Evolutionary conservation across 2,888 invertebrate species (phyloP).

Genomic region (Pterostichus madidus): DNA sequence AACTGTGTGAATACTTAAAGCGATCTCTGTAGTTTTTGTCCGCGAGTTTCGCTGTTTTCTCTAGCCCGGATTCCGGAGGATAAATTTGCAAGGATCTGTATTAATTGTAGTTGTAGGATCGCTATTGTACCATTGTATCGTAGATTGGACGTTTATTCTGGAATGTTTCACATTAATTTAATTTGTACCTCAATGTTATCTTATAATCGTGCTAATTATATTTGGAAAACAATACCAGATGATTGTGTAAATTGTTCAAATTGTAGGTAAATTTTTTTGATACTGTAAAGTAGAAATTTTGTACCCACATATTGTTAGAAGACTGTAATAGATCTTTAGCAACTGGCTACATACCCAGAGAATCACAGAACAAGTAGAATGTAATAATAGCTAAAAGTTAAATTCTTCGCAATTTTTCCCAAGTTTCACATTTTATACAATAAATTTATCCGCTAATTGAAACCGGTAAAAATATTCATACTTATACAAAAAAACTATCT

Average conservation of each 20-base stretch:
- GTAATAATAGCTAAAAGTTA: too few relatives aligned
- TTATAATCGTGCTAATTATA: constrained; percentile 38
- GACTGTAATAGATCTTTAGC: not conserved
- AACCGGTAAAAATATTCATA: too few relatives aligned
- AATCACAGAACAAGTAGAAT: too few relatives aligned
- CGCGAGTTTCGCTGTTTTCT: constrained; percentile 2
- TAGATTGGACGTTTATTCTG: constrained; percentile 6
- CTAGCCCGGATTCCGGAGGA: not conserved
- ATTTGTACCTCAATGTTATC: constrained; percentile 44
- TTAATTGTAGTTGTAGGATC: constrained; percentile 23
- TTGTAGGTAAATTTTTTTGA: not conserved
- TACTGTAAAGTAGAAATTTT: not conserved
- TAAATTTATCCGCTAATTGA: too few relatives aligned
- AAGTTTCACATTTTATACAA: too few relatives aligned
- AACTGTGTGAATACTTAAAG: constrained; percentile 41
- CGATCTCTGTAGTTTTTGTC: constrained; percentile 5
- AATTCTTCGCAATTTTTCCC: too few relatives aligned
- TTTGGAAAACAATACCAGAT: constrained; percentile 50
- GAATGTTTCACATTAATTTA: constrained; percentile 54
- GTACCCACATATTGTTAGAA: not conserved
- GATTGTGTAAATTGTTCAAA: constrained; percentile 21
- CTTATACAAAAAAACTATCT: too few relatives aligned
- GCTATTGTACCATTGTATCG: constrained; percentile 5
- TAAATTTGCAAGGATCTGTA: constrained; percentile 31
- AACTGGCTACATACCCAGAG: too few relatives aligned